A percentile compares a stretch with the other conserved stretches of the same genome.
phyloP scores from a whole-genome alignment of 2,888 invertebrate species.

The Drosophila neotestacea region DNA sequence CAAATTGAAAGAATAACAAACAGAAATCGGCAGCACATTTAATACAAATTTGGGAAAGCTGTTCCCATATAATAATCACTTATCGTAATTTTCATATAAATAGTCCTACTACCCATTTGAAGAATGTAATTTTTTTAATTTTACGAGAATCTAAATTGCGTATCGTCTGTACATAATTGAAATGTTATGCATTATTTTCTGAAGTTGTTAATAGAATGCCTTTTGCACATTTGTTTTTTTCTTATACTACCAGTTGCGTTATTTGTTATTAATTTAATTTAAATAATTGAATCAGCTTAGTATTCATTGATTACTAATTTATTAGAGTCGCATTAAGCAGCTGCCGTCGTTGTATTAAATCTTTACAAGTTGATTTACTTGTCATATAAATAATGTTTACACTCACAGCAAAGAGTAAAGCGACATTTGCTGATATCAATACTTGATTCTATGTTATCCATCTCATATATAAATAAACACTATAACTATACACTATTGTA shows the following conservation, averaged over 20 bases:
- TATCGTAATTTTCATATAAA: too few relatives aligned
- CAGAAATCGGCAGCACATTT: constrained; percentile 9
- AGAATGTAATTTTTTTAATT: not conserved
- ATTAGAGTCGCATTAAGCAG: constrained; percentile 43
- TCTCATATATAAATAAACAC: constrained; percentile 10
- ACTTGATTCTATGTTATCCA: not conserved
- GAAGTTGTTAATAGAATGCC: not conserved
- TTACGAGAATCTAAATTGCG: not conserved
- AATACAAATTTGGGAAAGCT: too few relatives aligned
- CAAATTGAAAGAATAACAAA: not conserved
- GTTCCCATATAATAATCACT: too few relatives aligned
- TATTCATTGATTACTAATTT: constrained; percentile 68
- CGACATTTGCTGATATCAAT: constrained; percentile 12
- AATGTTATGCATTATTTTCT: not conserved
- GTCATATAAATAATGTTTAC: constrained; percentile 19
- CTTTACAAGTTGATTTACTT: constrained; percentile 27
- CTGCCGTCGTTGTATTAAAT: constrained; percentile 25
- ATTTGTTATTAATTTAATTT: constrained; percentile 49
- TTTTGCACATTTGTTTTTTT: not conserved
- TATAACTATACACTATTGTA: not conserved
- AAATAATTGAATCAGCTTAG: constrained; percentile 64
- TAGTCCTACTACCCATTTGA: not conserved
- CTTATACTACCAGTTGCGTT: not conserved
- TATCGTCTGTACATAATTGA: not conserved
- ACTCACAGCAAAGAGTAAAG: not conserved